A percentile compares a stretch with the other conserved stretches of the same genome.
phyloP scores from a whole-genome alignment of 2,797 vertebrate genomes.

The Thamnophis elegans region DNA sequence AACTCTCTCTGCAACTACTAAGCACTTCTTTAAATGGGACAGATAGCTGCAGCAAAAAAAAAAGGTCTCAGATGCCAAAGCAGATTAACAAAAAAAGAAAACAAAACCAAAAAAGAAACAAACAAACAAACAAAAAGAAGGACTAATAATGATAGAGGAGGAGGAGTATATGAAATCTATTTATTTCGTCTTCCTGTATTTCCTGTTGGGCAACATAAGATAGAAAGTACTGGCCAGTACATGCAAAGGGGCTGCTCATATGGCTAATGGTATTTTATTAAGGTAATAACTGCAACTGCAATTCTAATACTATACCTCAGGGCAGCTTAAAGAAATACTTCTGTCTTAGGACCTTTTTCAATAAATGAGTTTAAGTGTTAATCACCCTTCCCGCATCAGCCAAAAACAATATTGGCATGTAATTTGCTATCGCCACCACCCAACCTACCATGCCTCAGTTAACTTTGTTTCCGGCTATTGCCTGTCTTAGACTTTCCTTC shows the following conservation, averaged over 20 bases:
- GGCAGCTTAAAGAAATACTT: background rate
- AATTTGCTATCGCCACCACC: background rate
- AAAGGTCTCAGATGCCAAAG: conserved; percentile 1
- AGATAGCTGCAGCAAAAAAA: background rate
- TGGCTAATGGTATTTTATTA: background rate
- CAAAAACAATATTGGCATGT: background rate
- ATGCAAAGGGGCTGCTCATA: background rate
- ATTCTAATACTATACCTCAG: background rate
- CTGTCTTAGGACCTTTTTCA: background rate
- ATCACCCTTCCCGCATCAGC: background rate
- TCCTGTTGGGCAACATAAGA: background rate
- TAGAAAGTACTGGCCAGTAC: background rate
- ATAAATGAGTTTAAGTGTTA: background rate
- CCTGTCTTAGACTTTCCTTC: background rate
- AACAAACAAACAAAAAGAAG: background rate
- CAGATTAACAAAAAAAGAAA: background rate
- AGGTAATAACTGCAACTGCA: background rate
- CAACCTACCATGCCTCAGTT: background rate
- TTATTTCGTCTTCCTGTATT: background rate
- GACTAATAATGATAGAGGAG: background rate
- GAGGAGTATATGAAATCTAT: background rate
- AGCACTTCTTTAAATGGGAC: conserved; percentile 64
- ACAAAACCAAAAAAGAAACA: background rate
- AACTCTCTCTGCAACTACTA: conserved; percentile 51
- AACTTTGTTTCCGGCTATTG: background rate